Evolutionary conservation across 2,797 vertebrate genomes (phyloP), one percentile per base, ranked within the genome.

Genomic region (Enteromius afrohamiltoni): DNA sequence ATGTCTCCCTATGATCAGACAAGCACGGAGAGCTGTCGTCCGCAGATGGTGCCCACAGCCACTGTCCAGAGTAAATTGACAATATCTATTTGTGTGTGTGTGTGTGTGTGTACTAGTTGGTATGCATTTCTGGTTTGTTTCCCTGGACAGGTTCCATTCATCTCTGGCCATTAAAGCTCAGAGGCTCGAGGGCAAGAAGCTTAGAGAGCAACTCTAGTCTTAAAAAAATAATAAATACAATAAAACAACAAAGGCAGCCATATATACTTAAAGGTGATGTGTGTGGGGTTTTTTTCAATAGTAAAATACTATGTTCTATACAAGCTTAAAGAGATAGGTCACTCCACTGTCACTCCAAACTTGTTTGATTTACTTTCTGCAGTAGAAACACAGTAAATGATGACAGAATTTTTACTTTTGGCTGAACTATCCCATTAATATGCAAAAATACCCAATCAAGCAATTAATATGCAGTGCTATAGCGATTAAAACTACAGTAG

Each of bases 131-230:
- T 62, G 67, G 74, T 71, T 77, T 40, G 65, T 62, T 83, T 70
- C 51, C 51, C 65, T 40, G 65, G 82, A 83, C 82, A 83, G 75
- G 53, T 78, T 78, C 75, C 75, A 83, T 83, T 83, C 42, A 83
- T 83, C 75, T 83, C 51, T 40, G 75, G 19, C 53, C 75, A 83
- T 78, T 71, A 78, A 64, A 78, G 65, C 21, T 37, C 29, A 16
- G 40, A 60, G 21, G 40, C 65, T 77, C 11, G 40, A 67, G 49
- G 65, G 64, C 21, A 19, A 60, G 53, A 65, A 69, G 75, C 64
- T 47, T 55, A 53, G 42, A 75, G n/a, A n/a, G 34, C 23, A 70
- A 51, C 29, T 26, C 45, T 21, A 40, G 8, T 9, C n/a, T n/a
- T 11, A 45, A 4, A 69, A 69, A 29, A 8, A 42, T 37, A 23